Conservation (phyloP, 2,797 vertebrate genomes). For the Spizella passerina region DNA sequence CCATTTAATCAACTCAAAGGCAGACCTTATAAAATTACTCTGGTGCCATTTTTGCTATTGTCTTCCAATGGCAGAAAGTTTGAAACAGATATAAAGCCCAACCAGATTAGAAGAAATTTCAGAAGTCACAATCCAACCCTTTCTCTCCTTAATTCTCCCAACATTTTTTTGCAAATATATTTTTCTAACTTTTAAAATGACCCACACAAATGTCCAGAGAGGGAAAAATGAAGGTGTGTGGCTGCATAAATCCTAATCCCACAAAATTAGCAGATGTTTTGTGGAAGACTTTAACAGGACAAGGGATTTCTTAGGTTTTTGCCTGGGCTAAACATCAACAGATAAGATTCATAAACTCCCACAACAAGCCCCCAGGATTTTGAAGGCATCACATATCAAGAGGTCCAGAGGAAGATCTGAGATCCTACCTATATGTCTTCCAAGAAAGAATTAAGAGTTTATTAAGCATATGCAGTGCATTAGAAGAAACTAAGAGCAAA, state of each 20-base stretch:
- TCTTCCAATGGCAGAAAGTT: neutral
- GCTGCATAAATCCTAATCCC: neutral
- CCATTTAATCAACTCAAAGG: neutral
- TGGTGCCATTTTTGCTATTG: neutral
- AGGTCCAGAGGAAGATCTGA: neutral
- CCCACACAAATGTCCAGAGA: neutral
- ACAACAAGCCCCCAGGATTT: neutral
- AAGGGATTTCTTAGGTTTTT: neutral
- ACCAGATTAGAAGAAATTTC: neutral
- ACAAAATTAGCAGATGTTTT: neutral
- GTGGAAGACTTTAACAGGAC: neutral
- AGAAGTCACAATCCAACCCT: neutral
- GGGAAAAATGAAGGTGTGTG: neutral
- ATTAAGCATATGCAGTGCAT: neutral
- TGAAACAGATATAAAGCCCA: neutral
- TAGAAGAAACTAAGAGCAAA: neutral
- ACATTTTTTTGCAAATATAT: neutral
- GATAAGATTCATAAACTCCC: neutral
- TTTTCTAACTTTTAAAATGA: neutral
- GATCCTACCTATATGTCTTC: neutral
- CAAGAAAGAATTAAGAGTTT: neutral
- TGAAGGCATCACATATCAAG: neutral
- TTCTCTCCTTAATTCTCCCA: neutral
- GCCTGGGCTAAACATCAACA: neutral
- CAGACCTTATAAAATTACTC: neutral